Percentiles rank a stretch among this genome's conserved stretches.
These are phyloP conservation scores for Hemaris fuciformis DNA, from an alignment of 2,888 invertebrate genomes.

Conservation along the genomic window DNA sequence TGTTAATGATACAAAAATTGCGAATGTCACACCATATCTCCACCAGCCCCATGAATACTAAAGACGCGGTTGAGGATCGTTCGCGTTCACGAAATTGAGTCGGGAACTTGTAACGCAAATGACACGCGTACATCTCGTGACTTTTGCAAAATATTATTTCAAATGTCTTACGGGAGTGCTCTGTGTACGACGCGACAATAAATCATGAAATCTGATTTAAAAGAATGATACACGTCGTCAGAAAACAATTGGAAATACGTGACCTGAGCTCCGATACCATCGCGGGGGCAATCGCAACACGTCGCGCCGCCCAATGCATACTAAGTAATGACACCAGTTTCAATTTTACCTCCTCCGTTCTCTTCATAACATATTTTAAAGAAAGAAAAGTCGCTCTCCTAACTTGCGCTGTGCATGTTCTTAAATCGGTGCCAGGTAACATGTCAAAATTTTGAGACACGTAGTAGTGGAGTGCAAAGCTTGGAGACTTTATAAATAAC, in stretches of 20 bases:
- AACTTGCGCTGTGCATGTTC: conserved; percentile 3
- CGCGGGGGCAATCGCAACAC: conserved; percentile 65
- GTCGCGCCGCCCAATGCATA: conserved; percentile 76
- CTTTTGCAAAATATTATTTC: conserved; percentile 25
- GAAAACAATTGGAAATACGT: conserved; percentile 80
- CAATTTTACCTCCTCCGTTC: conserved; percentile 66
- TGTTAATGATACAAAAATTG: conserved; percentile 80
- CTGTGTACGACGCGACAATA: conserved; percentile 49
- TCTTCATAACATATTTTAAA: conserved; percentile 53
- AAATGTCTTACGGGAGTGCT: conserved; percentile 9
- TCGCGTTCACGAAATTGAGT: conserved; percentile 68
- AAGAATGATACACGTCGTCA: conserved; percentile 80
- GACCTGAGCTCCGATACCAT: conserved; percentile 62
- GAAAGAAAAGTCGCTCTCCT: conserved; percentile 19
- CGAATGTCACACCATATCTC: conserved; percentile 74
- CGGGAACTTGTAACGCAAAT: conserved; percentile 62
- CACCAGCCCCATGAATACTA: conserved; percentile 77
- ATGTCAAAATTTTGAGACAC: conserved; percentile 27
- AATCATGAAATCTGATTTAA: conserved; percentile 74
- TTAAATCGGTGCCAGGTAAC: not conserved
- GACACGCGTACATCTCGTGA: conserved; percentile 62
- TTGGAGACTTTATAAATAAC: conserved; percentile 61
- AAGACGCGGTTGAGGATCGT: conserved; percentile 75
- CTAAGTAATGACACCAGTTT: conserved; percentile 75
- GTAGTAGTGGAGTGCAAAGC: conserved; percentile 32